A percentile compares a stretch with the other conserved stretches of the same genome.
Evolutionary conservation across 1,140 invertebrate genomes (phyloP).

Genomic region (Callitettix versicolor): DNA sequence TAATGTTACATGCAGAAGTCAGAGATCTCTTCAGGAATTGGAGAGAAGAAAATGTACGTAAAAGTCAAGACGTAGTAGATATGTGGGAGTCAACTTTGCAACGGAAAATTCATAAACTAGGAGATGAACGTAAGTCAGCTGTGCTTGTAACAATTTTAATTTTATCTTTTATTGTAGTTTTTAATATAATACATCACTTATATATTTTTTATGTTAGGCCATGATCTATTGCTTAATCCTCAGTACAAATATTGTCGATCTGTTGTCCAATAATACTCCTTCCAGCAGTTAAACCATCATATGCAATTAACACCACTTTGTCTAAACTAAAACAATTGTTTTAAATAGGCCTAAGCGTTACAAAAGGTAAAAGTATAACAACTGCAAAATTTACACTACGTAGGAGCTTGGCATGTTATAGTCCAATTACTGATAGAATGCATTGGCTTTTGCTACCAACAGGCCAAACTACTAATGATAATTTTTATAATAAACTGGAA

Average conservation of each 20-base stretch:
- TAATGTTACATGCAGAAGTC: slow-evolving; percentile 65
- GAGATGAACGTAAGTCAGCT: slow-evolving; percentile 73
- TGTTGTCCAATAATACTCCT: not conserved
- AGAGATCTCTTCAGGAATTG: slow-evolving; percentile 72
- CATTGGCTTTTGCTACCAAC: too few species aligned
- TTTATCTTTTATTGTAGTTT: not conserved
- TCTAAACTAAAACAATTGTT: too few species aligned
- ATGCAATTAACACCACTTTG: too few species aligned
- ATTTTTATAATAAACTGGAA: too few species aligned
- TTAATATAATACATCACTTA: not conserved
- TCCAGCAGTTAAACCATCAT: too few species aligned
- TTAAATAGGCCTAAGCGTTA: too few species aligned
- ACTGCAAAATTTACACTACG: too few species aligned
- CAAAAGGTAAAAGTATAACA: too few species aligned
- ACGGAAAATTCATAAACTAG: slow-evolving; percentile 64
- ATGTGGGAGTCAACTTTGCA: slow-evolving; percentile 74
- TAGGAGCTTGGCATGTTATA: too few species aligned
- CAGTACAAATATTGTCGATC: not conserved
- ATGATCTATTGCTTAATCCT: not conserved
- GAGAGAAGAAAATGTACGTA: slow-evolving; percentile 84
- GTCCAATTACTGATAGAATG: too few species aligned
- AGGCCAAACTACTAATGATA: too few species aligned
- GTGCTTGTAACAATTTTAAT: not conserved
- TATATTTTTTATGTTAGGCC: not conserved
- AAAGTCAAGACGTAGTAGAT: slow-evolving; percentile 78